Conservation (phyloP, 2,113 vertebrate genomes). For the Nanorana parkeri region DNA sequence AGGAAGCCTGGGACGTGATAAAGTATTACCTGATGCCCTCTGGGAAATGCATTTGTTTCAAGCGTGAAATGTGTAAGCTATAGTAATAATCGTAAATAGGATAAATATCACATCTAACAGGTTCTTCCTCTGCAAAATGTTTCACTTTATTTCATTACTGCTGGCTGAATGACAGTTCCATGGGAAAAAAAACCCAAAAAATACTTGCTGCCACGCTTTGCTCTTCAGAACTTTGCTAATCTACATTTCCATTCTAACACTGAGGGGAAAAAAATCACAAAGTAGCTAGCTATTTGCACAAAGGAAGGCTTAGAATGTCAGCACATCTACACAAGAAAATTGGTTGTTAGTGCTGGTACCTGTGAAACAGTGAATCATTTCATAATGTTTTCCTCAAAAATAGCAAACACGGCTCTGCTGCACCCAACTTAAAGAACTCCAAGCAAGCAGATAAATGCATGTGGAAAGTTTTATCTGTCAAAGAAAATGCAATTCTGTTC, state of each 20-base stretch:
- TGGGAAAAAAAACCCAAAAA: constrained; percentile 1
- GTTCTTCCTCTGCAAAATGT: constrained; percentile 46
- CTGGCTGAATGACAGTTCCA: constrained; percentile 16
- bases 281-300: neutral
- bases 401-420: neutral
- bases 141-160: constrained; percentile 41
- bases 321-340: constrained; percentile 9
- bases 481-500: too few species aligned
- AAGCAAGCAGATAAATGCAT: too few species aligned
- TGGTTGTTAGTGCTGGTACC: neutral
- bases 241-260: neutral
- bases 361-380: constrained; percentile 25
- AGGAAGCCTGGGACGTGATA: constrained; percentile 25
- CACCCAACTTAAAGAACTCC: too few species aligned
- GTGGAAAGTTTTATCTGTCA: too few species aligned
- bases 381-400: constrained; percentile 1
- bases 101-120: constrained; percentile 51
- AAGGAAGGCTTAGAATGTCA: neutral
- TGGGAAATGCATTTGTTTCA: constrained; percentile 47
- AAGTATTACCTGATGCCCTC: constrained; percentile 27
- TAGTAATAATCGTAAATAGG: constrained; percentile 47
- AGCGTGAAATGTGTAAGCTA: constrained; percentile 48
- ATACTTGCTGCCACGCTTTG: neutral
- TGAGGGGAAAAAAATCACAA: neutral
- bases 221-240: constrained; percentile 1